phyloP scores from a whole-genome alignment of 2,797 vertebrate genomes.

The Mareca strepera region DNA sequence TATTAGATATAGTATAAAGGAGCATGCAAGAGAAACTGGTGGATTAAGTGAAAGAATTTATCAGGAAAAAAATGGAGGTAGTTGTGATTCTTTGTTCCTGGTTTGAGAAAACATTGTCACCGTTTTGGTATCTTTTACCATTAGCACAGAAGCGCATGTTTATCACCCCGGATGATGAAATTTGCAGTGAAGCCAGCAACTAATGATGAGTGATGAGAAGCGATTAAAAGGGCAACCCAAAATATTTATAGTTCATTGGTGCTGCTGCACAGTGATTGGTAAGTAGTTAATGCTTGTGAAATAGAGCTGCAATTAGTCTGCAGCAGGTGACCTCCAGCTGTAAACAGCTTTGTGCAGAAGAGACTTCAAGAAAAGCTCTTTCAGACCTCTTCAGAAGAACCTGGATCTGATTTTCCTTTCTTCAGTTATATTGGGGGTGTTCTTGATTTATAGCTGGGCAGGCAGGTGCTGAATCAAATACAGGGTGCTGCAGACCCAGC shows the following conservation, averaged over 20 bases:
- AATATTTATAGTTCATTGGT: constrained; percentile 23
- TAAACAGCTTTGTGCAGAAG: neutral
- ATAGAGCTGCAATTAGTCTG: constrained; percentile 12
- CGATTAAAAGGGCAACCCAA: constrained; percentile 50
- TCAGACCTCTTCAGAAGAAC: neutral
- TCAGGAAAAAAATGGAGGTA: neutral
- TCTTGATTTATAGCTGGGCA: neutral
- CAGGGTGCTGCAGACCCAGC: neutral
- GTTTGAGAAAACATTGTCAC: neutral
- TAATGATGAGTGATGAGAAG: constrained; percentile 47
- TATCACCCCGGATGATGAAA: neutral
- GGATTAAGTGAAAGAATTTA: neutral
- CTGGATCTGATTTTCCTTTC: neutral
- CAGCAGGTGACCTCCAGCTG: neutral
- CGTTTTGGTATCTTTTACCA: neutral
- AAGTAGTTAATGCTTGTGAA: constrained; percentile 9
- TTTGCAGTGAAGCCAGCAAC: constrained; percentile 7
- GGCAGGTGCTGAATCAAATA: neutral
- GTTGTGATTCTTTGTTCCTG: neutral
- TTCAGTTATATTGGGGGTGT: neutral
- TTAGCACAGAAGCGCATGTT: neutral
- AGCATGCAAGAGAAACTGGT: neutral
- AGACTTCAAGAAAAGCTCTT: neutral
- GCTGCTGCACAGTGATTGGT: neutral
- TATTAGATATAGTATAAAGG: neutral